Conservation (phyloP, 2,888 invertebrate genomes). For the Cyrtodaria siliqua region DNA sequence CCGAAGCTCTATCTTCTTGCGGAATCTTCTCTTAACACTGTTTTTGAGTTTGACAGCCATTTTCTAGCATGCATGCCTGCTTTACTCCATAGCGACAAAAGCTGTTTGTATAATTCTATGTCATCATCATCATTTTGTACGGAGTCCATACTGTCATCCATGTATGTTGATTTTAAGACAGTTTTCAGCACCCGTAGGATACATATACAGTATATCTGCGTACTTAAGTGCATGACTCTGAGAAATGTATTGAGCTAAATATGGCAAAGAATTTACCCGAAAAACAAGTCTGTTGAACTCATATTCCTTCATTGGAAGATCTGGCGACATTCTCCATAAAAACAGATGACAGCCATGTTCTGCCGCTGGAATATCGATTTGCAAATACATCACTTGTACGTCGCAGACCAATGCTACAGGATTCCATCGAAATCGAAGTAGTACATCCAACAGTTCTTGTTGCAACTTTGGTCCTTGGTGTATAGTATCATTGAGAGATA, state of each 20-base stretch:
- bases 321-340: slow-evolving; percentile 21
- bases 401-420: slow-evolving; percentile 47
- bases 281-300: slow-evolving; percentile 31
- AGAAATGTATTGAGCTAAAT: slow-evolving; percentile 19
- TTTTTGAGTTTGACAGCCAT: slow-evolving; percentile 47
- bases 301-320: background rate
- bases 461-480: slow-evolving; percentile 59
- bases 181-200: slow-evolving; percentile 51
- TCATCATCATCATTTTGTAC: slow-evolving; percentile 31
- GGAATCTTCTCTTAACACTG: slow-evolving; percentile 42
- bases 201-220: slow-evolving; percentile 12
- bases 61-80: slow-evolving; percentile 52
- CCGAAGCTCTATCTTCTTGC: slow-evolving; percentile 23
- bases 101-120: slow-evolving; percentile 46
- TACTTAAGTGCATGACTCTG: slow-evolving; percentile 17
- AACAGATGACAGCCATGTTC: slow-evolving; percentile 27
- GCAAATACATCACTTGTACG: slow-evolving; percentile 42
- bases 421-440: slow-evolving; percentile 42
- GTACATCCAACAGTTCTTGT: slow-evolving; percentile 50
- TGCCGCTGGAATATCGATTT: slow-evolving; percentile 6
- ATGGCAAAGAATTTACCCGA: slow-evolving; percentile 29
- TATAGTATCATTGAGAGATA: slow-evolving; percentile 46
- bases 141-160: slow-evolving; percentile 62
- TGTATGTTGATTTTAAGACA: slow-evolving; percentile 56
- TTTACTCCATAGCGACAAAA: slow-evolving; percentile 34